A percentile compares a stretch with the other conserved stretches of the same genome.
Evolutionary conservation across 2,113 vertebrate species (phyloP).

Genomic region (Heterotilapia buettikoferi): DNA sequence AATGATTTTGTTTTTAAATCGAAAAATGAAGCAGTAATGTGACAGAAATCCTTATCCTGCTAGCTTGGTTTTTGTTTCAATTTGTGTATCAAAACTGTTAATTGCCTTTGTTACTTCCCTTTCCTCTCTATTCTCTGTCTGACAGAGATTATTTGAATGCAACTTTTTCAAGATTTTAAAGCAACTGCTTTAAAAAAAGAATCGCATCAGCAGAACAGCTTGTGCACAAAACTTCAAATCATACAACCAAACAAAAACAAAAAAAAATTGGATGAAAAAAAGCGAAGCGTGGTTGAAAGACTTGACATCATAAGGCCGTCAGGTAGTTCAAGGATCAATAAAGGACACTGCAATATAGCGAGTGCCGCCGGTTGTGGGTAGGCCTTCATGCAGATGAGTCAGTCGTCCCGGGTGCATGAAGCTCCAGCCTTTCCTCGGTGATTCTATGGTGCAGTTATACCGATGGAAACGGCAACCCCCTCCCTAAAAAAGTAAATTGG

Average conservation of each 20-base stretch:
- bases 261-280: neutral
- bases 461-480: conserved; percentile 95
- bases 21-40: neutral
- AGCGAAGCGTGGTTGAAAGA: neutral
- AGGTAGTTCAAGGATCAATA: conserved; percentile 83
- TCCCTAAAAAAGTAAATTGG: conserved; percentile 70
- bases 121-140: conserved; percentile 50
- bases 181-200: conserved; percentile 17
- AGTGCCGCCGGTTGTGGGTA: conserved; percentile 91
- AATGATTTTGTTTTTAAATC: neutral
- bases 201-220: neutral
- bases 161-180: conserved; percentile 29
- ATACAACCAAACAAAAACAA: neutral
- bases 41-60: neutral
- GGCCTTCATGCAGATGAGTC: conserved; percentile 95
- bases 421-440: conserved; percentile 95
- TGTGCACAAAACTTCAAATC: neutral
- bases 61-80: neutral
- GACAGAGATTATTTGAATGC: conserved; percentile 51
- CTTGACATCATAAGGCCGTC: neutral
- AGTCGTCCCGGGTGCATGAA: conserved; percentile 98
- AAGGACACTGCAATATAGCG: conserved; percentile 98
- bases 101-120: neutral
- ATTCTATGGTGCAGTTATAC: conserved; percentile 93
- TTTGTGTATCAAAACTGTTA: neutral